Base-by-base conservation (phyloP, 2,113 vertebrate genomes). In the Pseudopipra pipra region DNA sequence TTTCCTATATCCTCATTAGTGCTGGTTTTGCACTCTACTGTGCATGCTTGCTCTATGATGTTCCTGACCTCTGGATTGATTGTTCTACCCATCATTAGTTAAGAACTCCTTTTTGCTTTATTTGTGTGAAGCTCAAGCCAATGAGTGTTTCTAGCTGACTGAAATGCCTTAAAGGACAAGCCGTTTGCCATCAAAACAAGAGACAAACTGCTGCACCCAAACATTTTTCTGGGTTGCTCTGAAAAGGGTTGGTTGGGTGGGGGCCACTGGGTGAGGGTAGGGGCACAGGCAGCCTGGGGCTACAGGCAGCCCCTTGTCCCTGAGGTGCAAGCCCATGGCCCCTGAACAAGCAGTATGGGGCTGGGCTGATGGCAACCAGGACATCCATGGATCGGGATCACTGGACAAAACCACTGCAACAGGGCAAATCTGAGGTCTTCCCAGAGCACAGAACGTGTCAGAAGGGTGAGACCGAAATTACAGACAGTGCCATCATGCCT, bases 401-500 rank as follows among this genome's bases (percentile, higher is more conserved):
- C 39, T 4, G 2, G 18, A 24, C 37, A 67, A 68, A 25, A 31
- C 8, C 55, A 24, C 0, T 28, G 43, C 1, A 8, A 22, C 0
- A 0, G 22, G 39, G 39, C 24, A 41, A 37, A 63, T 21, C 59
- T 65, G 51, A 83, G 55, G 20, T 49, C n/a, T n/a, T 82, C 28
- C 80, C 51, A 41, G n/a, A 66, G n/a, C 1, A 0, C 5, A 66
- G 58, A 12, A 31, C 0, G 0, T 24, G 12, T 31, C 43, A 82
- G 54, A 72, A 82, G 14, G 8, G 63, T 41, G 21, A 54, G 11
- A 31, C 15, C 12, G 31, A 66, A 56, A 67, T 15, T 51, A 11
- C 0, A 0, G 56, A 23, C 0, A 6, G 41, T 23, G 47, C 35
- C 5, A 1, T 11, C 1, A 0, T 39, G 39, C 35, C 27, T 3